Percentiles rank a stretch among this genome's conserved stretches.
Conservation (phyloP, 2,888 invertebrate genomes). For the Agrotis ipsilon region DNA sequence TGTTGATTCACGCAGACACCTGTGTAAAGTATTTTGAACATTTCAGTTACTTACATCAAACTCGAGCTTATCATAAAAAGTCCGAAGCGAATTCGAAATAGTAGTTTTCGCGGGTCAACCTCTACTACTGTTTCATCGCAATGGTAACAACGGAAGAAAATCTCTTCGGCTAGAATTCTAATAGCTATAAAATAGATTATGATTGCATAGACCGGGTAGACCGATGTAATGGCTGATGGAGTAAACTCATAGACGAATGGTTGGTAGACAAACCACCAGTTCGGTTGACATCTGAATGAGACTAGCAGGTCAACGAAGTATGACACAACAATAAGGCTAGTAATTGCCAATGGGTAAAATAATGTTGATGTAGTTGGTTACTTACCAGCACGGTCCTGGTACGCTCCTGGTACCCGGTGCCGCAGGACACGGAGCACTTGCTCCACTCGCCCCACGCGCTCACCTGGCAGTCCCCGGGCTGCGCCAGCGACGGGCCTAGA, state of each 20-base stretch:
- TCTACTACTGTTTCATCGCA: neutral
- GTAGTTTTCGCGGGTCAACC: neutral
- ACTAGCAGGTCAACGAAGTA: no score
- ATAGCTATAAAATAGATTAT: neutral
- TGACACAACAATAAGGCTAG: no score
- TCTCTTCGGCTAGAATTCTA: no score
- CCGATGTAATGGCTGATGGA: neutral
- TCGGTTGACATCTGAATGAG: no score
- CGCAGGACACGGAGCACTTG: constrained; percentile 95
- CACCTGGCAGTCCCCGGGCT: constrained; percentile 92
- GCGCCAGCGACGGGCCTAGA: constrained; percentile 61
- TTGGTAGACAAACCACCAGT: no score
- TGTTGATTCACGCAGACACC: no score
- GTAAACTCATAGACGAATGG: neutral
- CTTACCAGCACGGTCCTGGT: constrained; percentile 92
- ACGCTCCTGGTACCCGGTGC: constrained; percentile 93
- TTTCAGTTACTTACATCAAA: no score
- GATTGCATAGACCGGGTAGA: neutral
- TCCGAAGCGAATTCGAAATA: no score
- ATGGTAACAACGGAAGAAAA: neutral
- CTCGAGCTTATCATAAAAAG: no score
- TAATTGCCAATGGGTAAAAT: no score
- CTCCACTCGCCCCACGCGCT: constrained; percentile 96
- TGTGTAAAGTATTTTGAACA: no score
- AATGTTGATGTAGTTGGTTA: neutral